Percentiles rank a stretch among this genome's conserved stretches.
These are phyloP conservation scores for Myotis lucifugus DNA, from an alignment of 2,113 vertebrate genomes.

Conservation along the genomic window DNA sequence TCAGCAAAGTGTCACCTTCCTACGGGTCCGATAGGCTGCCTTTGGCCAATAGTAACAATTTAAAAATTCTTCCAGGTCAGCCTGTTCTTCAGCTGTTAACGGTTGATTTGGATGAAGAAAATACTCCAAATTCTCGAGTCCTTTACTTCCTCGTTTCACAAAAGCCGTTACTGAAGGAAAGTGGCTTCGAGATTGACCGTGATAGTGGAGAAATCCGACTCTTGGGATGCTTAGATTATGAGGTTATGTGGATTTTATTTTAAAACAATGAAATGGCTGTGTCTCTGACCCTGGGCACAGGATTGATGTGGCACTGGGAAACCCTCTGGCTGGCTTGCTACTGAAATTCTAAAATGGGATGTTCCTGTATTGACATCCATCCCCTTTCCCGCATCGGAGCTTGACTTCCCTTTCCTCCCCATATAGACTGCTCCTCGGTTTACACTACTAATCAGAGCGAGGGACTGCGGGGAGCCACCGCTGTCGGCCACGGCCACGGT, in stretches of 20 bases:
- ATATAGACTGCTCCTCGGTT: slow-evolving; percentile 82
- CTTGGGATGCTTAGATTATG: slow-evolving; percentile 86
- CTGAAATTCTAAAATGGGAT: neutral
- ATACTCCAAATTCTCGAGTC: slow-evolving; percentile 83
- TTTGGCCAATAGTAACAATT: neutral
- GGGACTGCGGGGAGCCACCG: slow-evolving; percentile 78
- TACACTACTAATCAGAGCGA: slow-evolving; percentile 77
- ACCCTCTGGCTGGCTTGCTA: neutral
- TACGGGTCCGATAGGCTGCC: neutral
- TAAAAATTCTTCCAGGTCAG: slow-evolving; percentile 64
- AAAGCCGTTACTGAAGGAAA: slow-evolving; percentile 71
- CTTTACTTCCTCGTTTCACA: slow-evolving; percentile 81
- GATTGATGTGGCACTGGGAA: neutral
- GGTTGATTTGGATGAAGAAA: slow-evolving; percentile 65
- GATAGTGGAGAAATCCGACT: slow-evolving; percentile 71
- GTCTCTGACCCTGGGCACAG: neutral
- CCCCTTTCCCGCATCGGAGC: neutral
- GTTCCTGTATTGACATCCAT: neutral
- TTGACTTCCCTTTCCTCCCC: neutral
- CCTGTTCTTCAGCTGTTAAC: slow-evolving; percentile 80
- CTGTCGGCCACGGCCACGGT: slow-evolving; percentile 81
- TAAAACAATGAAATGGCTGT: neutral
- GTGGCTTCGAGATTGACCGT: slow-evolving; percentile 50
- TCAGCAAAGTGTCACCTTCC: neutral
- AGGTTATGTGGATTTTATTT: slow-evolving; percentile 79